These are phyloP conservation scores for Stegodyphus dumicola DNA, from an alignment of 1,140 invertebrate genomes.

Conservation along the genomic window DNA sequence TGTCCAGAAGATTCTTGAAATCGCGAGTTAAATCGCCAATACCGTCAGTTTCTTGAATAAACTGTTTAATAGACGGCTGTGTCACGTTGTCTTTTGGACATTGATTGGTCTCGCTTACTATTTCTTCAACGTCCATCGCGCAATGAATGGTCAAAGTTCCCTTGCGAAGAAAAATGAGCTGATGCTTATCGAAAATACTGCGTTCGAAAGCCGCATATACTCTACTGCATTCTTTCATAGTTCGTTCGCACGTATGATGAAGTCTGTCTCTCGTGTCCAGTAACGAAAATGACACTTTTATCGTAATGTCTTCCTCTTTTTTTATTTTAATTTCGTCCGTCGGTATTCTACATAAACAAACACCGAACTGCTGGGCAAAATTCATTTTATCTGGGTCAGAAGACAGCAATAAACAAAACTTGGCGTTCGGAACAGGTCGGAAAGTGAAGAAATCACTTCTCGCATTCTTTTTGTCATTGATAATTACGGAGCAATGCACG, in stretches of 20 bases:
- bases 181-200: not conserved
- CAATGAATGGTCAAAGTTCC: slow-evolving; percentile 7
- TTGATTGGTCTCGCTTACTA: not conserved
- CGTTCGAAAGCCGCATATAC: slow-evolving; percentile 21
- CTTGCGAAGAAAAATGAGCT: not conserved
- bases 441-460: slow-evolving; percentile 44
- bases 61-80: not conserved
- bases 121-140: slow-evolving; percentile 22
- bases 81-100: no score
- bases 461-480: not conserved
- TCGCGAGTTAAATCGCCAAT: slow-evolving; percentile 11
- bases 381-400: not conserved
- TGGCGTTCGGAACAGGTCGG: not conserved
- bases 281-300: slow-evolving; percentile 28
- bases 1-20: slow-evolving; percentile 4
- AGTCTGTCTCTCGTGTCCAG: slow-evolving; percentile 12
- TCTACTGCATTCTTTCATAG: not conserved
- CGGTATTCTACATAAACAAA: slow-evolving; percentile 4
- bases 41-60: not conserved
- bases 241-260: slow-evolving; percentile 13
- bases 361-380: not conserved
- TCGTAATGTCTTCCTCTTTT: not conserved
- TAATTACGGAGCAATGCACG: not conserved
- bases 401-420: slow-evolving; percentile 12
- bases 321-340: no score